These are phyloP conservation scores for Diadegma fenestrale DNA, from an alignment of 2,888 invertebrate genomes.

Conservation along the genomic window DNA sequence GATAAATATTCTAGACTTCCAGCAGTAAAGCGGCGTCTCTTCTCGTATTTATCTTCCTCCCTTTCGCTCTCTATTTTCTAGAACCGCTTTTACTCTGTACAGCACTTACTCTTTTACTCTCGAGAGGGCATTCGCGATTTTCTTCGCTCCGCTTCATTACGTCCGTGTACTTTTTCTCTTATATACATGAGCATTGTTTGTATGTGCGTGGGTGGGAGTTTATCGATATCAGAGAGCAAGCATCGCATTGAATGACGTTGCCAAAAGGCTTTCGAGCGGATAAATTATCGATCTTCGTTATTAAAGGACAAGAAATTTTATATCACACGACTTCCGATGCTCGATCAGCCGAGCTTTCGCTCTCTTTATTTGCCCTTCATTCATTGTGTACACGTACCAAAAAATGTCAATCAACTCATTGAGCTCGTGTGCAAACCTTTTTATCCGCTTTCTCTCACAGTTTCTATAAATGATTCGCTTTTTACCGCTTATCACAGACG, in stretches of 20 bases:
- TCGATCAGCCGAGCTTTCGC: slow-evolving; percentile 19
- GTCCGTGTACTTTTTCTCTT: neutral
- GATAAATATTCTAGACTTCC: slow-evolving; percentile 48
- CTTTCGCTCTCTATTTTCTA: slow-evolving; percentile 10
- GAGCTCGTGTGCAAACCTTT: neutral
- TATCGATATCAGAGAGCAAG: slow-evolving; percentile 28
- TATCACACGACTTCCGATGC: slow-evolving; percentile 21
- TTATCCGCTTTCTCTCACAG: neutral
- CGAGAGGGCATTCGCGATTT: slow-evolving; percentile 20
- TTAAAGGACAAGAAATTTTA: slow-evolving; percentile 5
- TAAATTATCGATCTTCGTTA: slow-evolving; percentile 49
- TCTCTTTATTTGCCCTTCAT: slow-evolving; percentile 11
- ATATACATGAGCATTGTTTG: neutral
- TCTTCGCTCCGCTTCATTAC: slow-evolving; percentile 32
- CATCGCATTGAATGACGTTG: slow-evolving; percentile 23
- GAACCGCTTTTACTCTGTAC: slow-evolving; percentile 25
- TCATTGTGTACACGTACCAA: slow-evolving; percentile 11
- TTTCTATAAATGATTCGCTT: neutral
- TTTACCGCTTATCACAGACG: neutral
- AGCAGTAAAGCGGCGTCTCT: slow-evolving; percentile 2
- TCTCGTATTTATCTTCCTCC: slow-evolving; percentile 24
- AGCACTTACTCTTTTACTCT: slow-evolving; percentile 16
- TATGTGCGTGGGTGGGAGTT: neutral
- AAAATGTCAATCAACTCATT: slow-evolving; percentile 26
- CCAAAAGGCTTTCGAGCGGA: slow-evolving; percentile 9